A percentile compares a stretch with the other conserved stretches of the same genome.
phyloP scores from a whole-genome alignment of 2,113 vertebrate genomes.

The Girardinichthys multiradiatus region DNA sequence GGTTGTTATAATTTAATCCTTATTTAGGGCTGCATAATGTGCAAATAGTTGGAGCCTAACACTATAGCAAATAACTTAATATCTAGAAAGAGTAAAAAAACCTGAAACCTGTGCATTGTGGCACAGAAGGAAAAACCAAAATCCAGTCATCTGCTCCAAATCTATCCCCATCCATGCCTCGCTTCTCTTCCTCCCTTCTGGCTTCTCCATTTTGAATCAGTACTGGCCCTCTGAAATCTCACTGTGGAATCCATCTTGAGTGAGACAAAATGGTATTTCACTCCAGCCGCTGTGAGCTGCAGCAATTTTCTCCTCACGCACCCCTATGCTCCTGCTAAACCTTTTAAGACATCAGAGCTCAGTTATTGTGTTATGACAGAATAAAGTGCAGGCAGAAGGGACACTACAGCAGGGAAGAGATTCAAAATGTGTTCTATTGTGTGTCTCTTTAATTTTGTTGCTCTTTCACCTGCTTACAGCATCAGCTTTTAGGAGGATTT shows the following conservation, averaged over 20 bases:
- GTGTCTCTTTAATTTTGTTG: constrained; percentile 36
- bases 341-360: constrained; percentile 74
- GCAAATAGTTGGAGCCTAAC: not conserved
- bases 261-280: constrained; percentile 77
- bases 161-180: constrained; percentile 57
- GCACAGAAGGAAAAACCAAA: constrained; percentile 33
- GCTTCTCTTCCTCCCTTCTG: constrained; percentile 58
- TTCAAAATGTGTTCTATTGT: constrained; percentile 55
- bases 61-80: not conserved
- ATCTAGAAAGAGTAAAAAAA: constrained; percentile 1
- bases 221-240: constrained; percentile 75
- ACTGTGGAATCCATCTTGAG: constrained; percentile 80
- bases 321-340: constrained; percentile 63
- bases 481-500: constrained; percentile 17
- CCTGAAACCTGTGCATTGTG: constrained; percentile 2
- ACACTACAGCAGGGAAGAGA: constrained; percentile 34
- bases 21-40: not conserved
- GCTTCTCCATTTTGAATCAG: constrained; percentile 80
- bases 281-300: constrained; percentile 72
- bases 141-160: constrained; percentile 34
- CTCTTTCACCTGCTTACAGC: constrained; percentile 23
- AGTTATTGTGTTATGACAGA: constrained; percentile 70
- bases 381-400: constrained; percentile 50
- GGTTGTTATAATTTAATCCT: not conserved
- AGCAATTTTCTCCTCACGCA: constrained; percentile 74